Conservation (phyloP, 2,113 vertebrate genomes). For the Catagonus wagneri region DNA sequence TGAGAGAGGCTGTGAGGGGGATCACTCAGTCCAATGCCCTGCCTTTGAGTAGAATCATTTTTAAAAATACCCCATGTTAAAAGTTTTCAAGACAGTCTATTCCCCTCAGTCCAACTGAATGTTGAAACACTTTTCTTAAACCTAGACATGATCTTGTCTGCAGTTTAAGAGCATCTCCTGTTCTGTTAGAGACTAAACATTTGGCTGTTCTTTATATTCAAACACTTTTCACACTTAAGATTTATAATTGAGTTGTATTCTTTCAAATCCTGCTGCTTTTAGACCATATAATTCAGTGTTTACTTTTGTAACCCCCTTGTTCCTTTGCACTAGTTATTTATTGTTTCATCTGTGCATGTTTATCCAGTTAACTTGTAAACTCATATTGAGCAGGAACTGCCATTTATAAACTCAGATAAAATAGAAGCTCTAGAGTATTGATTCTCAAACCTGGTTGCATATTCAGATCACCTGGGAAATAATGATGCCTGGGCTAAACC, state of each 20-base stretch:
- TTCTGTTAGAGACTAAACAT: slow-evolving; percentile 66
- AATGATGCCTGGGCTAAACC: background rate
- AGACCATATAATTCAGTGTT: slow-evolving; percentile 43
- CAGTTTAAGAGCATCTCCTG: slow-evolving; percentile 71
- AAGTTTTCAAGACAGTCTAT: slow-evolving; percentile 64
- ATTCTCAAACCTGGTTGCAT: background rate
- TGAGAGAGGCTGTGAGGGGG: slow-evolving; percentile 48
- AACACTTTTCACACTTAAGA: slow-evolving; percentile 71
- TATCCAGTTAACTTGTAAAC: slow-evolving; percentile 25
- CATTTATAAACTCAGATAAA: slow-evolving; percentile 29
- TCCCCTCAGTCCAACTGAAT: slow-evolving; percentile 35
- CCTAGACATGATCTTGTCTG: slow-evolving; percentile 52
- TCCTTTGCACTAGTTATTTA: slow-evolving; percentile 33
- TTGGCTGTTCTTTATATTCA: slow-evolving; percentile 76
- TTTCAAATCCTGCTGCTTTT: slow-evolving; percentile 57
- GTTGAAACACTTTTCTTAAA: slow-evolving; percentile 63
- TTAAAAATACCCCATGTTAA: slow-evolving; percentile 51
- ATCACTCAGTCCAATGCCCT: slow-evolving; percentile 47
- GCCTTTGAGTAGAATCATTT: slow-evolving; percentile 58
- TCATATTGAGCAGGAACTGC: background rate
- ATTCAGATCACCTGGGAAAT: background rate
- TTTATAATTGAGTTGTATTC: slow-evolving; percentile 73
- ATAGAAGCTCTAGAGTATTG: background rate
- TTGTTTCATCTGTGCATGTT: slow-evolving; percentile 51
- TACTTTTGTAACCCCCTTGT: slow-evolving; percentile 33